Conservation (phyloP, 2,797 vertebrate genomes). For the Mus caroli region DNA sequence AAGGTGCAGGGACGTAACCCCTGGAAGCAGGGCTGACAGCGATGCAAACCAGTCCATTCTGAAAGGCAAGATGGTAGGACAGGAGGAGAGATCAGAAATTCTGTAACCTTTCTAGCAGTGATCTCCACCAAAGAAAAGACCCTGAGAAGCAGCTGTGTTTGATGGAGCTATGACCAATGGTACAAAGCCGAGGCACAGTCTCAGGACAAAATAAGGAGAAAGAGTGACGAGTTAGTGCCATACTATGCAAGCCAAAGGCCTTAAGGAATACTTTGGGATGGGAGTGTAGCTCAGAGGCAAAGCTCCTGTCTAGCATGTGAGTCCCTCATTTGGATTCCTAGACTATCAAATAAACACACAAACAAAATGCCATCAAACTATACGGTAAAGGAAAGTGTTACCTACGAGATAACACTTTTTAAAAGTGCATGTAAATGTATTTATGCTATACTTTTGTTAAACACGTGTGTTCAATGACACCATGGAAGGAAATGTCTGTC, state of each 20-base stretch:
- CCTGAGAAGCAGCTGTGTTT: neutral
- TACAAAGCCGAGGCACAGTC: neutral
- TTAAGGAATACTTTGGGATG: neutral
- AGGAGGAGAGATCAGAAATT: neutral
- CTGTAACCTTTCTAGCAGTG: neutral
- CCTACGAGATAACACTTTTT: neutral
- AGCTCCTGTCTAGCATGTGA: neutral
- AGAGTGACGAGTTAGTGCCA: neutral
- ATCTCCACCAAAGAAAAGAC: neutral
- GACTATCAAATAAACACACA: neutral
- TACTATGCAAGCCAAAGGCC: neutral
- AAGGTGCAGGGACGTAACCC: slow-evolving; percentile 17
- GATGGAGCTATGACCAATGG: neutral
- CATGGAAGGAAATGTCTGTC: neutral
- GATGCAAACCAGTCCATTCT: neutral
- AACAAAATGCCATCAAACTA: neutral
- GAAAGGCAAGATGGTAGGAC: neutral
- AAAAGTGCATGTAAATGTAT: neutral
- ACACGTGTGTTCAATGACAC: neutral
- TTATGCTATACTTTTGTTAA: neutral
- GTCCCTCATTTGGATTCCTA: neutral
- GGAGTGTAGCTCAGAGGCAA: neutral
- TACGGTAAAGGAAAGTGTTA: neutral
- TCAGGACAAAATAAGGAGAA: neutral
- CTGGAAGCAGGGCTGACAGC: neutral